A percentile compares a stretch with the other conserved stretches of the same genome.
Evolutionary conservation across 2,797 vertebrate genomes (phyloP).

Genomic region (Cetoscarus ocellatus): DNA sequence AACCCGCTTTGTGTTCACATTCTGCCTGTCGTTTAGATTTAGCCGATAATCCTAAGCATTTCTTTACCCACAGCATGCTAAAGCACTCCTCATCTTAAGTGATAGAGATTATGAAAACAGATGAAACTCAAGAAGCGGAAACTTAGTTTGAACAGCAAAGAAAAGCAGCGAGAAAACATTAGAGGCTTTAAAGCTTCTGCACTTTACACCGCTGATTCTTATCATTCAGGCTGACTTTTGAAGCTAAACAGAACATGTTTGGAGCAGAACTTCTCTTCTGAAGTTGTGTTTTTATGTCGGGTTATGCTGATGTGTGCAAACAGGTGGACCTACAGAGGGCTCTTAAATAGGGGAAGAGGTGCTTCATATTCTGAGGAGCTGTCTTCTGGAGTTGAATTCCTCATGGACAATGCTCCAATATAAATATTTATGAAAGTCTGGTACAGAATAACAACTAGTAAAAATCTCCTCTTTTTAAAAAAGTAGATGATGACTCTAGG

Average conservation of each 20-base stretch:
- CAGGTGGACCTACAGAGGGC: conserved; percentile 29
- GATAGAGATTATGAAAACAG: conserved; percentile 68
- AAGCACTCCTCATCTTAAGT: conserved; percentile 54
- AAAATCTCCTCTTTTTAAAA: no score
- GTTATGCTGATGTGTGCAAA: conserved; percentile 19
- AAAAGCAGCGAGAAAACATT: conserved; percentile 53
- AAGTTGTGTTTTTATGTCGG: conserved; percentile 31
- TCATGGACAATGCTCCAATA: neutral
- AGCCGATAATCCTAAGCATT: conserved; percentile 27
- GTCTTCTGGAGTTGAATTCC: conserved; percentile 8
- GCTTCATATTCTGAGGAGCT: conserved; percentile 43
- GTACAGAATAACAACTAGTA: no score
- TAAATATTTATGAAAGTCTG: no score
- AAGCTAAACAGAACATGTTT: conserved; percentile 21
- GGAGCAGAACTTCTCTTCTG: conserved; percentile 17
- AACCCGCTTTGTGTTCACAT: conserved; percentile 14
- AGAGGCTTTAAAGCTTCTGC: conserved; percentile 41
- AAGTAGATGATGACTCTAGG: no score
- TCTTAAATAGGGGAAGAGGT: conserved; percentile 38
- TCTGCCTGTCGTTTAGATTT: conserved; percentile 42
- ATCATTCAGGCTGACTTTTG: conserved; percentile 23
- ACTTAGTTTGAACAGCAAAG: conserved; percentile 56
- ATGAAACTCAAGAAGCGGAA: conserved; percentile 57
- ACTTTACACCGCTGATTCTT: conserved; percentile 59
- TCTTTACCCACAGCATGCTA: conserved; percentile 2